Percentiles rank a stretch among this genome's conserved stretches.
These are phyloP conservation scores for Tenrec ecaudatus DNA, from an alignment of 2,113 vertebrate genomes.

Conservation along the genomic window DNA sequence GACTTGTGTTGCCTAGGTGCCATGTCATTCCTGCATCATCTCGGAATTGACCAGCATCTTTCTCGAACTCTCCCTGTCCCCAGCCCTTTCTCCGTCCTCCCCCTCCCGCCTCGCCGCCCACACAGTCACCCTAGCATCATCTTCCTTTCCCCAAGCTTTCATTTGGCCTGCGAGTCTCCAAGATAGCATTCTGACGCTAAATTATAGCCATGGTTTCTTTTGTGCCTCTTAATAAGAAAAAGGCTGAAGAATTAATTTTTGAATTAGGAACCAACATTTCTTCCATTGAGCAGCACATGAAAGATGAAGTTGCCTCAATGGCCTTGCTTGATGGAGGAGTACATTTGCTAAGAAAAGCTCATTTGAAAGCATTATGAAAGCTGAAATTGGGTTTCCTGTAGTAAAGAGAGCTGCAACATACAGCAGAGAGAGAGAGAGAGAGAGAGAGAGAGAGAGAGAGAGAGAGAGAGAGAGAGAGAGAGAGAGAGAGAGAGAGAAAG, in stretches of 20 bases:
- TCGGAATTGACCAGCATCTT: conserved; percentile 65
- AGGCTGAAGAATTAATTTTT: not conserved
- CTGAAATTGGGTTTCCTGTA: conserved; percentile 21
- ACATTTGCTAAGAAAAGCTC: conserved; percentile 38
- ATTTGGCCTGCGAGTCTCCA: not conserved
- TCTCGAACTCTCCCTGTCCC: conserved; percentile 31
- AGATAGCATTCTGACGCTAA: not conserved
- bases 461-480: not conserved
- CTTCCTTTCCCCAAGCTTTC: not conserved
- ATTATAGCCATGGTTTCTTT: not conserved
- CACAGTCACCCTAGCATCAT: not conserved
- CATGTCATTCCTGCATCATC: conserved; percentile 72
- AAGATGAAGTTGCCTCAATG: conserved; percentile 59
- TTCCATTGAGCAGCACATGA: not conserved
- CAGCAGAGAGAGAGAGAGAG: not conserved
- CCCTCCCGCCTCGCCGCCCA: too few relatives aligned
- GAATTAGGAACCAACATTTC: conserved; percentile 16
- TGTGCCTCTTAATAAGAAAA: not conserved
- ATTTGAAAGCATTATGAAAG: not conserved
- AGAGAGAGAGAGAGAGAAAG: too few relatives aligned
- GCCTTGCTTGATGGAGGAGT: conserved; percentile 15
- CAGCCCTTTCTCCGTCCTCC: conserved; percentile 4
- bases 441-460: not conserved
- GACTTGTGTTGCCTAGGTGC: conserved; percentile 57
- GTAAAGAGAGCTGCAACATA: not conserved